phyloP scores from a whole-genome alignment of 2,888 invertebrate genomes.

The Matsumyia berberina region DNA sequence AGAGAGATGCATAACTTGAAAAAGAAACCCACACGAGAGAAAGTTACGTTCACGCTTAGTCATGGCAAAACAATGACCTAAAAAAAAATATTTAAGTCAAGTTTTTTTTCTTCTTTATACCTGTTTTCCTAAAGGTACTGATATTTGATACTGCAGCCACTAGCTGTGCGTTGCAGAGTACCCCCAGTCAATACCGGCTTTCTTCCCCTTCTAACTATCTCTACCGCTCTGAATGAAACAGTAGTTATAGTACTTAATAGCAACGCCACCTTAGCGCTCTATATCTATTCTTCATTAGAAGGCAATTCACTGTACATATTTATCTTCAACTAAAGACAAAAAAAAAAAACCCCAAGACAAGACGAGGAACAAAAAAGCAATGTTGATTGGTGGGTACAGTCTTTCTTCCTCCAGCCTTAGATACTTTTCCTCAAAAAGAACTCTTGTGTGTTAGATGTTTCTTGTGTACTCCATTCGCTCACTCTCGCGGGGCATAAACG shows the following conservation, averaged over 20 bases:
- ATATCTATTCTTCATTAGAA: conserved; percentile 18
- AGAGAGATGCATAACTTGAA: conserved; percentile 14
- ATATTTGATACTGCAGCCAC: neutral
- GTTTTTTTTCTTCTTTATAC: conserved; percentile 2
- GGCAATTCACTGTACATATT: neutral
- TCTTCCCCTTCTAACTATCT: neutral
- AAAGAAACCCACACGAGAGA: conserved; percentile 63
- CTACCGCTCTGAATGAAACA: neutral
- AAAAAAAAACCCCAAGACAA: neutral
- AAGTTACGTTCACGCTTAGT: conserved; percentile 55
- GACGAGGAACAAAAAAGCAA: neutral
- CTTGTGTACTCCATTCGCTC: conserved; percentile 4
- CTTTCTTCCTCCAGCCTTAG: neutral
- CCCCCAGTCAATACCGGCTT: conserved; percentile 17
- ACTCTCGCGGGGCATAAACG: neutral
- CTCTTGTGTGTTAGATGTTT: conserved; percentile 10
- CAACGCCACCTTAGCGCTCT: conserved; percentile 18
- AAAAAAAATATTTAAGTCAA: conserved; percentile 49
- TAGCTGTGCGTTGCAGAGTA: neutral
- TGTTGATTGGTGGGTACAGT: neutral
- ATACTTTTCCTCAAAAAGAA: conserved; percentile 10
- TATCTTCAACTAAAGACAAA: neutral
- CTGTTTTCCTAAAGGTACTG: conserved; percentile 10
- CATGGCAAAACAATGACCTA: conserved; percentile 53
- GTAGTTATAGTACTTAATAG: neutral